phyloP scores from a whole-genome alignment of 2,888 invertebrate genomes.

The Leptinotarsa peninsularis region DNA sequence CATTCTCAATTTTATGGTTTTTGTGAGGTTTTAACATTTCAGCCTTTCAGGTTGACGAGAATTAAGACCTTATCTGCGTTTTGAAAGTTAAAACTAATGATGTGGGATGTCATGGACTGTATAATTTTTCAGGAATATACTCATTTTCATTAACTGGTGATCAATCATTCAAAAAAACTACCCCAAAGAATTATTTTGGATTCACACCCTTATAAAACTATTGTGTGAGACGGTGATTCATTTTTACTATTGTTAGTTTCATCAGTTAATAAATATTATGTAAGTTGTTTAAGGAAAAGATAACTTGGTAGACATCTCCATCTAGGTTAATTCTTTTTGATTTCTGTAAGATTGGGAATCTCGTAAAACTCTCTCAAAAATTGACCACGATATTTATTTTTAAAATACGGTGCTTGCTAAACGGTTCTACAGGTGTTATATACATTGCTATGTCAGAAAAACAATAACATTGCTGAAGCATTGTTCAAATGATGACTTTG shows the following conservation, averaged over 20 bases:
- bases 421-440: no score
- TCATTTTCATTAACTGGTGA: not conserved
- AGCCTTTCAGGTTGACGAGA: not conserved
- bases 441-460: no score
- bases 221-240: not conserved
- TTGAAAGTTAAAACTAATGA: constrained; percentile 7
- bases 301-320: no score
- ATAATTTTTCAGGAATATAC: constrained; percentile 2
- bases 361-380: no score
- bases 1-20: constrained; percentile 6
- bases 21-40: constrained; percentile 9
- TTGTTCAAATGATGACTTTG: no score
- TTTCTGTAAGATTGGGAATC: no score
- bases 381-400: no score
- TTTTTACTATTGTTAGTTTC: not conserved
- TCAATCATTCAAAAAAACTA: not conserved
- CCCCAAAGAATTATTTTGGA: not conserved
- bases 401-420: no score
- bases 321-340: no score
- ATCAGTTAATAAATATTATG: no score
- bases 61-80: constrained; percentile 14
- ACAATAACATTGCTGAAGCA: no score
- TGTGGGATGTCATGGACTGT: not conserved
- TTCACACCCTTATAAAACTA: not conserved
- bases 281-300: no score